These are phyloP conservation scores for Lutjanus argentimaculatus DNA, from an alignment of 2,797 vertebrate genomes.

Conservation along the genomic window DNA sequence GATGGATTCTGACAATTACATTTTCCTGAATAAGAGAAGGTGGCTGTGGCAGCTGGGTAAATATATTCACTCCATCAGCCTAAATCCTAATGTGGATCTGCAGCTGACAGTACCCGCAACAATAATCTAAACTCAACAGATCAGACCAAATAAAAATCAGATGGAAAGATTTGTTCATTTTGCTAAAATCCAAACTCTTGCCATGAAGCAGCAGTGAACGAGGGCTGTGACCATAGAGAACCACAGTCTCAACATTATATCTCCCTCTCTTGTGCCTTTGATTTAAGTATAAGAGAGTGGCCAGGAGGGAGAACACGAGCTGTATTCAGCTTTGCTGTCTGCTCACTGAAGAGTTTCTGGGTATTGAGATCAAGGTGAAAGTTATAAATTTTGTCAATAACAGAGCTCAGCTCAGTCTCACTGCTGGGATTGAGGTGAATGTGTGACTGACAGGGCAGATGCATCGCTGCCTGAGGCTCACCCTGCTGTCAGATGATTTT, in stretches of 20 bases:
- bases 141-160: neutral
- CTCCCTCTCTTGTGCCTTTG: neutral
- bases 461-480: slow-evolving; percentile 12
- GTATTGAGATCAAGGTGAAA: slow-evolving; percentile 1
- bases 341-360: neutral
- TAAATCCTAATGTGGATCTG: neutral
- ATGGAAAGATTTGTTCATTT: neutral
- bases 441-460: slow-evolving; percentile 15
- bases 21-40: neutral
- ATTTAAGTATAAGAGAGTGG: neutral
- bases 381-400: neutral
- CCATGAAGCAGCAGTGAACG: neutral
- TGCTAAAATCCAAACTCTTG: neutral
- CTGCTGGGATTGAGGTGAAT: neutral
- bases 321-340: neutral
- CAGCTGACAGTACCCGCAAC: neutral
- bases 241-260: neutral
- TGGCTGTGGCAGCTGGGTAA: neutral
- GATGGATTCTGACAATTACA: neutral
- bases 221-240: neutral
- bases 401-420: neutral
- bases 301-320: neutral
- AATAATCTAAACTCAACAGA: neutral
- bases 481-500: slow-evolving; percentile 18
- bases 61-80: neutral